Base-by-base conservation (phyloP, 2,888 invertebrate genomes). In the Beris morrisii region DNA sequence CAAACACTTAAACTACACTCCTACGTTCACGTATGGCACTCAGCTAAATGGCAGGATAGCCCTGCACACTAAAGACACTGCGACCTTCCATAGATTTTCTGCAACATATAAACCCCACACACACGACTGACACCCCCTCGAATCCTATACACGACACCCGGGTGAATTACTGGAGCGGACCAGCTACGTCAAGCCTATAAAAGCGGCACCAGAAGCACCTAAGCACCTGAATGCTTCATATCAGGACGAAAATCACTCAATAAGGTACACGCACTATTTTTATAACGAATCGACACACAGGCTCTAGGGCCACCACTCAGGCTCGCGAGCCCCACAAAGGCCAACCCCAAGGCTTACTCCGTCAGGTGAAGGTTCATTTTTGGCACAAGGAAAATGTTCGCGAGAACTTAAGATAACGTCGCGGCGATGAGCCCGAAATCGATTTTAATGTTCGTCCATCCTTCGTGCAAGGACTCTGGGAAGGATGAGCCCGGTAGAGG, bases 231-330 rank as follows among this genome's bases (percentile, higher is more conserved):
- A 38, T 38, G 38, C 38, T 38, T 9, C 38, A 38, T 38, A 46
- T 59, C 9, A 9, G 38, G 45, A 6, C 59, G 15, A 59, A 30
- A 45, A 22, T 61, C 43, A 15, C 61, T 61, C 61, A 61, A 61
- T 61, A 50, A 61, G 50, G 38, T 32, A 45, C 61, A 50, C 61
- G 61, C 50, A 61, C 61, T 61, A 32, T 38, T 61, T 61, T 22
- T 22, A 43, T 30, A 15, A 38, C 53, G 53, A 9, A 15, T 15
- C 7, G 52, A 52, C 52, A 13, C 44, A 12, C 11, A 44, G n/a
- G 44, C 44, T 44, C n/a, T n/a, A n/a, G 4, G 28, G 30, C 12
- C n/a, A 12, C 31, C 31, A 12, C 54, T 28, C 5, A 12, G 12
- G 30, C 28, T 22, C 28, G 22, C 22, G 52, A 15, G 9, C 28